Base-by-base conservation (phyloP, 2,797 vertebrate genomes). In the Muscicapa comitata region DNA sequence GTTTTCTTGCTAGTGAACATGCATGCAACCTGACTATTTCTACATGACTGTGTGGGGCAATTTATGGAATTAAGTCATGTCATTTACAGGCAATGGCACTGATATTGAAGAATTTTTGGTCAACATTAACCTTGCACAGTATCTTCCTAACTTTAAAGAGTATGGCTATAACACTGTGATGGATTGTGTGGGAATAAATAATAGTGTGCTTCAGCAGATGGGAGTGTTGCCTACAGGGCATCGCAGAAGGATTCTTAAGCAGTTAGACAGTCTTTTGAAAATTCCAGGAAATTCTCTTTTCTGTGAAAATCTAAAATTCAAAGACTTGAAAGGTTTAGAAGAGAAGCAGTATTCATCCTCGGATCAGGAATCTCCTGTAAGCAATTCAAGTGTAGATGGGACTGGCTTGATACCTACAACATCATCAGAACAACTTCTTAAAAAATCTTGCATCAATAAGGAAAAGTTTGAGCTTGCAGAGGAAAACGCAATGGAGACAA, bases 201-300 rank as follows among this genome's bases (percentile, higher is more conserved):
- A 99, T 31, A 94, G 95, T 1, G 76, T 91, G 33, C 99, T 99
- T 29, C 97, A 98, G 78, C 90, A 98, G 88, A 98, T 99, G 33
- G 96, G 97, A 35, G 98, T 99, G 88, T 87, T 98, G 48, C 99
- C 99, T 26, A 99, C 99, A 1, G 99, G 99, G 47, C 99, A 99
- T 87, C 98, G 99, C 6, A 97, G 98, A 67, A 98, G 99, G 83
- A 99, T 99, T 86, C 98, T 99, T 33, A 98, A 98, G 51, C 98
- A 99, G 85, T 91, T 99, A 93, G 98, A 99, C 53, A 23, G 87
- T 87, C 62, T 97, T 86, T 85, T 58, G 31, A 96, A 96, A 94
- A 94, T 93, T 91, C 94, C 94, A 48, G 96, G 88, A 50, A 85
- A 80, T 51, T 71, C 75, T 61, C n/a, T 93, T 38, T 91, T 93